These are phyloP conservation scores for Catharus fuscescens DNA, from an alignment of 2,113 vertebrate genomes.

Conservation along the genomic window DNA sequence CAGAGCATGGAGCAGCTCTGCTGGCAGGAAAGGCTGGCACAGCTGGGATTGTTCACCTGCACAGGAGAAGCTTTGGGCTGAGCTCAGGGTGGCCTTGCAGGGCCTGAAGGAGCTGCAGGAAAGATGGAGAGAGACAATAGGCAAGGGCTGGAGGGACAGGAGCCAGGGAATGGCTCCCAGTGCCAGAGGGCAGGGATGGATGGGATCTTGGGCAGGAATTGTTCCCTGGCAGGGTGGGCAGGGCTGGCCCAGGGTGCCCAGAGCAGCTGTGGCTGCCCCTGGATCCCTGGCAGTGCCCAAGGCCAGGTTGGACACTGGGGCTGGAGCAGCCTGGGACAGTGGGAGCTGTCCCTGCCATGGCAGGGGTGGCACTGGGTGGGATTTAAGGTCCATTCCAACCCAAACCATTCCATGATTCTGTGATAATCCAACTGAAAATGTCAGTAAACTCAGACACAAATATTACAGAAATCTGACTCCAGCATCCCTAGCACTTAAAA, in stretches of 20 bases:
- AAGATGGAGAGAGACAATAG: background rate
- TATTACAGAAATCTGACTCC: background rate
- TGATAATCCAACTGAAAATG: background rate
- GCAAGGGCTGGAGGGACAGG: background rate
- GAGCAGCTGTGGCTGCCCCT: background rate
- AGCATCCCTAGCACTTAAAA: background rate
- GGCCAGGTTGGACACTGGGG: background rate
- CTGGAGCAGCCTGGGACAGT: background rate
- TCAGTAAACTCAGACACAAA: background rate
- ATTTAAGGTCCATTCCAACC: background rate
- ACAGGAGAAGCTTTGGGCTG: too few species aligned
- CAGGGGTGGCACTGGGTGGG: rapidly evolving
- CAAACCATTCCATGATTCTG: background rate
- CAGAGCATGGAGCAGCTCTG: too few species aligned
- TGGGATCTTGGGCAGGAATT: background rate
- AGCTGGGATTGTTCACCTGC: too few species aligned
- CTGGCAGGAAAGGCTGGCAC: too few species aligned
- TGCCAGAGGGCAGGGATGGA: background rate
- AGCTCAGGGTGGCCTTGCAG: too few species aligned
- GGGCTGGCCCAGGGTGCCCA: background rate
- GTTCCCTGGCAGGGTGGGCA: background rate
- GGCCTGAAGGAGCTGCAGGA: too few species aligned
- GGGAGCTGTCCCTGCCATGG: background rate
- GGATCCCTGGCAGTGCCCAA: background rate
- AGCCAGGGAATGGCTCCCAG: background rate